Percentiles rank a stretch among this genome's conserved stretches.
Conservation (phyloP, 2,888 invertebrate species). For the Tuberolachnus salignus region DNA sequence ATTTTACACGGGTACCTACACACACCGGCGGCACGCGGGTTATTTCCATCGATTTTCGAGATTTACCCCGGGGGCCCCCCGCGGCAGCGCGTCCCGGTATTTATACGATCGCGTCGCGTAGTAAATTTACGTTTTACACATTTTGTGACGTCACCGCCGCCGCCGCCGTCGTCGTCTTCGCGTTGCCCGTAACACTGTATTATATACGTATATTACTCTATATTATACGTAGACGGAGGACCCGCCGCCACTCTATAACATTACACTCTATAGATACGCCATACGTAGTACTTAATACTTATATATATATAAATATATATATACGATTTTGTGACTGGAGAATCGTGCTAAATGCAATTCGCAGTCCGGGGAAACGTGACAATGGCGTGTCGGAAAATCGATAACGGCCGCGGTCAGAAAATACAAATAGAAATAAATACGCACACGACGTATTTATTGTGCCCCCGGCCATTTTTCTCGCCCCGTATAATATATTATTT, state of each 20-base stretch:
- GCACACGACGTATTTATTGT: not conserved
- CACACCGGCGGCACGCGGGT: no score
- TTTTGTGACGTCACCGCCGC: slow-evolving; percentile 22
- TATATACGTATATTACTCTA: no score
- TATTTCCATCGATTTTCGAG: no score
- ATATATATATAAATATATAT: no score
- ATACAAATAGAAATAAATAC: no score
- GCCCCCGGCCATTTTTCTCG: no score
- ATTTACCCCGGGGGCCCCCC: no score
- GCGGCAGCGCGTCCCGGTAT: no score
- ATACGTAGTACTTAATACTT: no score
- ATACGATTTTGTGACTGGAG: not conserved
- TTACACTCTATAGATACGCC: no score
- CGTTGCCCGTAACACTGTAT: not conserved
- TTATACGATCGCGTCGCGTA: not conserved
- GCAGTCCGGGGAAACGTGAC: slow-evolving; percentile 38
- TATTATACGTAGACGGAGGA: not conserved
- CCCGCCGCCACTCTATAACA: slow-evolving; percentile 8
- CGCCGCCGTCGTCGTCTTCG: not conserved
- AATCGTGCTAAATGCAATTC: slow-evolving; percentile 53
- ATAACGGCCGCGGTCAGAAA: slow-evolving; percentile 31
- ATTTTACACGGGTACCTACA: no score
- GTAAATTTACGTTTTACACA: slow-evolving; percentile 27
- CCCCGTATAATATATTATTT: not conserved
- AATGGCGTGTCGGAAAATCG: slow-evolving; percentile 38